Conservation (phyloP, 2,797 vertebrate species). For the Chaetodon trifasciatus region DNA sequence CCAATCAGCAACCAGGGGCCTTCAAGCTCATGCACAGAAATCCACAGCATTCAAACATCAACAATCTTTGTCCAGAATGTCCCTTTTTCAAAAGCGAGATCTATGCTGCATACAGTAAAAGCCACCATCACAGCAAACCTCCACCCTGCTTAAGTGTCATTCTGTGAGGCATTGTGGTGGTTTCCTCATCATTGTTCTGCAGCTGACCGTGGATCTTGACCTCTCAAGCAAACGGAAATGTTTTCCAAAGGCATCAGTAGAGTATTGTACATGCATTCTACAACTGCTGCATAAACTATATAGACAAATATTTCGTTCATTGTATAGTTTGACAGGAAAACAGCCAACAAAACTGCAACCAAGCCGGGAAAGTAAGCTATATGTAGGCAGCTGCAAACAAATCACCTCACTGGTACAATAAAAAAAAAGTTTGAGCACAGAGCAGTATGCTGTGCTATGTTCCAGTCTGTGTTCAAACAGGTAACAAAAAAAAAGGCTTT, state of each 20-base stretch:
- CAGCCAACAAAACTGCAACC: neutral
- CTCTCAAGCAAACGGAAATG: constrained; percentile 13
- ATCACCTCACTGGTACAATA: constrained; percentile 6
- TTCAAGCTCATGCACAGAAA: too few relatives aligned
- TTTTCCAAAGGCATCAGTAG: neutral
- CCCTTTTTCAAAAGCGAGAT: constrained; percentile 9
- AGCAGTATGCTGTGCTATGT: neutral
- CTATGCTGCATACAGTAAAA: constrained; percentile 1
- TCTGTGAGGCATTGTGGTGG: neutral
- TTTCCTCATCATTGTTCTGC: neutral
- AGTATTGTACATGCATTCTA: neutral
- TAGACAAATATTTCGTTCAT: constrained; percentile 4
- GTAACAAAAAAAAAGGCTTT: constrained; percentile 2
- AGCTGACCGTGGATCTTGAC: constrained; percentile 5
- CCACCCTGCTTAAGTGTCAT: neutral
- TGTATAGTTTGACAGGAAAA: constrained; percentile 13
- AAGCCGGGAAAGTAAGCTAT: constrained; percentile 17
- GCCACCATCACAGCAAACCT: neutral
- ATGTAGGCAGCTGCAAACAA: constrained; percentile 29
- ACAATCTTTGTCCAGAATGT: too few relatives aligned
- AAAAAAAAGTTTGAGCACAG: constrained; percentile 18
- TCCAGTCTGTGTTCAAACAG: constrained; percentile 13
- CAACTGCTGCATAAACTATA: constrained; percentile 18
- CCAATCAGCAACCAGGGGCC: too few relatives aligned
- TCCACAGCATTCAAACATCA: too few relatives aligned